Percentiles rank a stretch among this genome's conserved stretches.
These are phyloP conservation scores for Luehdorfia chinensis DNA, from an alignment of 1,140 invertebrate genomes.

Conservation along the genomic window DNA sequence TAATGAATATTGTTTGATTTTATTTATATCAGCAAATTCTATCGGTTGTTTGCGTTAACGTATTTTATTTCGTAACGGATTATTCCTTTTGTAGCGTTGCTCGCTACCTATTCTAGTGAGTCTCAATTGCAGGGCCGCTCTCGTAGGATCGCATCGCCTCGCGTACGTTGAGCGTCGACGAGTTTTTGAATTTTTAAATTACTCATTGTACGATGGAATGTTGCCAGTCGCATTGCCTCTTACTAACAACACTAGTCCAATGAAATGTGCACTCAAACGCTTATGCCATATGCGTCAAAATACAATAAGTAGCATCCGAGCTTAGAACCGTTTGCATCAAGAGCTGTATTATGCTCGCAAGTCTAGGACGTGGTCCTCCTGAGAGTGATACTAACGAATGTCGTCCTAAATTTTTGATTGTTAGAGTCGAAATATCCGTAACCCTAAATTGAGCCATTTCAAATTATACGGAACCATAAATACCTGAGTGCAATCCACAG, in stretches of 20 bases:
- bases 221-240: constrained; percentile 44
- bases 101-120: constrained; percentile 54
- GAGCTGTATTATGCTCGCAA: constrained; percentile 42
- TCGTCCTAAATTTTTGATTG: constrained; percentile 71
- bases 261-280: constrained; percentile 61
- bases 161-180: constrained; percentile 60
- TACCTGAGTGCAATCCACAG: constrained; percentile 56
- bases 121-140: constrained; percentile 65
- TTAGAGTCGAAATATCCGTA: constrained; percentile 61
- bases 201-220: constrained; percentile 77
- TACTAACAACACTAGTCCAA: constrained; percentile 32
- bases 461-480: constrained; percentile 48
- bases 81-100: constrained; percentile 35
- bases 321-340: constrained; percentile 36
- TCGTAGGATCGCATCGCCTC: constrained; percentile 60
- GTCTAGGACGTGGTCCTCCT: constrained; percentile 59
- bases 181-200: constrained; percentile 79
- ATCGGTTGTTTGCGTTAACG: no score
- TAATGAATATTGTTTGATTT: neutral
- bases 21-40: no score
- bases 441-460: constrained; percentile 41
- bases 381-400: constrained; percentile 68
- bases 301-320: constrained; percentile 28
- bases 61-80: no score
- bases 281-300: constrained; percentile 47